Conservation (phyloP, 2,113 vertebrate species). For the Hipposideros armiger region DNA sequence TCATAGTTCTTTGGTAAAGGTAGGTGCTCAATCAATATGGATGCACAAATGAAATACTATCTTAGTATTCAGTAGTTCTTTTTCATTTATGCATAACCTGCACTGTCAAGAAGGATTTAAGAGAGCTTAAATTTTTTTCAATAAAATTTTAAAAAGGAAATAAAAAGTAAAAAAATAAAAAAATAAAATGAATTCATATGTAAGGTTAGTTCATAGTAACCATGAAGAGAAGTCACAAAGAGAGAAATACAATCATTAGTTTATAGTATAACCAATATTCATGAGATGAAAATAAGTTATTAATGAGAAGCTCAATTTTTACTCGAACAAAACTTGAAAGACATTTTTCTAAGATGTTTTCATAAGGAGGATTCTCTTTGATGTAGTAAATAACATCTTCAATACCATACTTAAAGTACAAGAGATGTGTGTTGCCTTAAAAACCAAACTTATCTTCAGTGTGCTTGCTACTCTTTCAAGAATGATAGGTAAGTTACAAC, state of each 20-base stretch:
- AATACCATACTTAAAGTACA: not conserved
- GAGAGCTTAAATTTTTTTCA: not conserved
- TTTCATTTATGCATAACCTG: not conserved
- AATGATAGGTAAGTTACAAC: not conserved
- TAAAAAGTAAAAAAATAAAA: not conserved
- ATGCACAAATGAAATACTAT: not conserved
- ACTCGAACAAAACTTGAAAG: not conserved
- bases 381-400: not conserved
- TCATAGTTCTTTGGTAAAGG: not conserved
- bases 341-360: constrained; percentile 33
- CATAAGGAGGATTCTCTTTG: not conserved
- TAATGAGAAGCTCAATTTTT: not conserved
- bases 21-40: not conserved
- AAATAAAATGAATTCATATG: not conserved
- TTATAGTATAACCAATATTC: not conserved
- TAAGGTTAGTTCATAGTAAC: not conserved
- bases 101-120: constrained; percentile 2
- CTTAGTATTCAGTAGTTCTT: not conserved
- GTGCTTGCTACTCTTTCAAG: not conserved
- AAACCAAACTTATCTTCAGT: not conserved
- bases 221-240: not conserved
- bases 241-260: not conserved
- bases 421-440: not conserved
- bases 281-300: not conserved
- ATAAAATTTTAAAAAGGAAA: not conserved